phyloP scores from a whole-genome alignment of 2,797 vertebrate species.

The Mormyrops boulengeri region DNA sequence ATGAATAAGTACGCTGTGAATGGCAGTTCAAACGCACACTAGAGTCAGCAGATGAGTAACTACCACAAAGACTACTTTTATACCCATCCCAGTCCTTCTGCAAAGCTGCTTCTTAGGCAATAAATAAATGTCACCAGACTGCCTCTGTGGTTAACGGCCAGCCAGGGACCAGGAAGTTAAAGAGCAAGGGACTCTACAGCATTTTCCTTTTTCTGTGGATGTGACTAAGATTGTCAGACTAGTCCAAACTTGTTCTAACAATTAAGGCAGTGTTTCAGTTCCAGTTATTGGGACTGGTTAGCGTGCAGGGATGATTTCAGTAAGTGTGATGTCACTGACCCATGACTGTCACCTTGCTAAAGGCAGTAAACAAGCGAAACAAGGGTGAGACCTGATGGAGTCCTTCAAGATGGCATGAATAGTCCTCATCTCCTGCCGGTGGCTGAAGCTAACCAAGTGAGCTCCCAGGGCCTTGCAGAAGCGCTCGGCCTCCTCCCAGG shows the following conservation, averaged over 20 bases:
- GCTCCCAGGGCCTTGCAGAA: constrained; percentile 86
- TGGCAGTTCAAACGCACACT: not conserved
- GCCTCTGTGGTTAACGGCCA: not conserved
- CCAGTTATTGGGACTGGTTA: not conserved
- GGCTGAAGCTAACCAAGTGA: constrained; percentile 78
- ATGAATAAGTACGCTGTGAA: not conserved
- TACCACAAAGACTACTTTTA: not conserved
- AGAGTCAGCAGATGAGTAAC: not conserved
- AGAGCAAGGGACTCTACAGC: not conserved
- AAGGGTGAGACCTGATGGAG: constrained; percentile 70
- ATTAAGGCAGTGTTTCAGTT: not conserved
- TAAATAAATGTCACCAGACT: not conserved
- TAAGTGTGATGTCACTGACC: not conserved
- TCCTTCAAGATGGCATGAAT: constrained; percentile 69
- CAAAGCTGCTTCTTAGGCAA: not conserved
- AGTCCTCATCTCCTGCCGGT: constrained; percentile 60
- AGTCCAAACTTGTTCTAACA: not conserved
- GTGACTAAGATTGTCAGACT: not conserved
- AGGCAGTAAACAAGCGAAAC: not conserved
- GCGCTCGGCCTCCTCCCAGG: constrained; percentile 86
- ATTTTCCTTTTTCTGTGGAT: not conserved
- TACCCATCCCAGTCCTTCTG: not conserved
- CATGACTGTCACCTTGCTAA: not conserved
- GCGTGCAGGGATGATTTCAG: not conserved
- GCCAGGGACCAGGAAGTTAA: not conserved